phyloP scores from a whole-genome alignment of 2,113 vertebrate genomes.

The Sapayoa aenigma region DNA sequence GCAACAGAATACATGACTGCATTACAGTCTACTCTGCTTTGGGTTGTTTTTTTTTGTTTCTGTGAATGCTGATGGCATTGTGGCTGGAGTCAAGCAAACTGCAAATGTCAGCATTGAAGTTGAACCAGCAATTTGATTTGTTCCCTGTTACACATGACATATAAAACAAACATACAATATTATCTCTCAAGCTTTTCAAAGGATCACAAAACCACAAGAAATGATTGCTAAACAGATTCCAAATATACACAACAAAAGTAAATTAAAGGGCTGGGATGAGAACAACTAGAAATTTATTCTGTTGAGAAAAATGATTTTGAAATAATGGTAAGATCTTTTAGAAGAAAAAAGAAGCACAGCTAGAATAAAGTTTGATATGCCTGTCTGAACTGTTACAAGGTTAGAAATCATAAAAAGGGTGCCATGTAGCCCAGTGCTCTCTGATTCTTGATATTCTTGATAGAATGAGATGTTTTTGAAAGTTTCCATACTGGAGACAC shows the following conservation, averaged over 20 bases:
- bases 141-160: neutral
- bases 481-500: neutral
- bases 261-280: neutral
- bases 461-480: neutral
- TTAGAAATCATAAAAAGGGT: neutral
- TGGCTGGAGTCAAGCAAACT: slow-evolving; percentile 18
- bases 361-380: neutral
- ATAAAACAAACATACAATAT: slow-evolving; percentile 13
- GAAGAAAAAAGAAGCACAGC: neutral
- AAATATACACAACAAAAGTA: neutral
- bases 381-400: neutral
- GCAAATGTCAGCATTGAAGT: neutral
- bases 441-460: neutral
- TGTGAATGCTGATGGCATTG: neutral
- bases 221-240: neutral
- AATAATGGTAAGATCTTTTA: neutral
- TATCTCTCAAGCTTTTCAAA: slow-evolving; percentile 47
- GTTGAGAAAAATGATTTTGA: neutral
- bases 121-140: slow-evolving; percentile 22
- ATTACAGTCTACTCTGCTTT: neutral
- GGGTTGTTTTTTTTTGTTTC: neutral
- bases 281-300: neutral
- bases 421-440: neutral
- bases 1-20: neutral
- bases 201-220: neutral